Base-by-base conservation (phyloP, 2,888 invertebrate species). In the Epinotia bilunana region DNA sequence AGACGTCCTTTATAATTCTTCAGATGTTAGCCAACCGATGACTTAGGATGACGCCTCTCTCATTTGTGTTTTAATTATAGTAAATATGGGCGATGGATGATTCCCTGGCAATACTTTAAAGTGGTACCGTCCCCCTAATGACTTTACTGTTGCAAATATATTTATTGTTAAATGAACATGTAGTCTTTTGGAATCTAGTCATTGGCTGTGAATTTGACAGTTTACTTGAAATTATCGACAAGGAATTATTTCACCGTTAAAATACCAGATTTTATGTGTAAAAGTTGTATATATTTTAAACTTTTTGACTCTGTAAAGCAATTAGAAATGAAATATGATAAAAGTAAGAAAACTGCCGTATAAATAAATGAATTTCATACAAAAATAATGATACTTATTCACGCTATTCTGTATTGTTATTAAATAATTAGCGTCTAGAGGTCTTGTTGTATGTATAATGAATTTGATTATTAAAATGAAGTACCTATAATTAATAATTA, bases 1-100 rank as follows among this genome's bases (percentile, higher is more conserved):
- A n/a, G n/a, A n/a, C n/a, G 2, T n/a, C 11, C 43, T 62, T 43
- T 11, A 9, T 28, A n/a, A 39, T 3, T 46, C 69, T 69, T 69
- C 69, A 69, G 69, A 69, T 46, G 43, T 18, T 46, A 69, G n/a
- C 58, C 69, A 69, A 69, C 28, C 69, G 58, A 58, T 60, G 7
- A n/a, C 69, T 43, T 60, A 46, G 18, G 23, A 60, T 60, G 1
- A 12, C 58, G 60, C 58, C 69, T 60, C 69, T 46, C 20, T 39
- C 4, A 49, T 20, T 65, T 65, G 3, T 23, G n/a, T 23, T 65
- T 4, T 33, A 18, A 33, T 65, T n/a, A 18, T 53, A 5, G 7
- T 33, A 33, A 11, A 28, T 33, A 16, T n/a, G n/a, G 7, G 64
- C 16, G 64, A 28, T 53, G 49, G 64, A 23, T 55, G 53, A 28